Evolutionary conservation across 2,888 invertebrate genomes (phyloP), one percentile per base, ranked within the genome.

Genomic region (Notocelia uddmanniana): DNA sequence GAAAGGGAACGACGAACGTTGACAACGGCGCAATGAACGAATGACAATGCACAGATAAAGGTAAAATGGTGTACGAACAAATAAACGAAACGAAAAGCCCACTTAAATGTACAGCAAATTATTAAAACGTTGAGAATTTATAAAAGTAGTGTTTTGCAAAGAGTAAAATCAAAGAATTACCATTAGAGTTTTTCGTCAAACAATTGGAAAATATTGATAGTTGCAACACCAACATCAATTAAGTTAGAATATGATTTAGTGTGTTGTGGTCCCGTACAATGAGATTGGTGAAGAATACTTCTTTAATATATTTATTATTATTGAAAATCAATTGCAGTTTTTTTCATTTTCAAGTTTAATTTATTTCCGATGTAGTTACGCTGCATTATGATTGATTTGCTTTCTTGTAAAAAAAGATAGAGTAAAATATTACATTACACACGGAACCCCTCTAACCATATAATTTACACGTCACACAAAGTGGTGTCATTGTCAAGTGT

Each of bases 401-500:
- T n/a, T 45, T 45, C 13, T 6, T 15, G 41, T 6, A 13, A n/a
- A 8, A 45, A 45, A 45, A n/a, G n/a, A n/a, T 0, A 8, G 13
- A 45, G 5, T 8, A 6, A 31, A 31, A n/a, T 15, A 55, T 15
- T 13, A n/a, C 26, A 8, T 45, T n/a, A 55, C n/a, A 5, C 21
- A 21, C 69, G 31, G 62, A 55, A 55, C 69, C 62, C 69, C 0
- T n/a, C 26, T 45, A 68, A 23, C 31, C 3, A 55, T 55, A 54
- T 41, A 48, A 52, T 62, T n/a, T 69, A 62, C 69, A 69, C 69
- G 69, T 69, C 69, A 69, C 31, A 23, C 19, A 18, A 52, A 52
- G 62, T 41, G 8, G 62, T 62, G 69, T 69, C 62, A 37, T 54
- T 34, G 34, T 54, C 41, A 62, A 66, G 64, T 71, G 70, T 71